Conservation (phyloP, 2,113 vertebrate genomes). For the Vidua chalybeata region DNA sequence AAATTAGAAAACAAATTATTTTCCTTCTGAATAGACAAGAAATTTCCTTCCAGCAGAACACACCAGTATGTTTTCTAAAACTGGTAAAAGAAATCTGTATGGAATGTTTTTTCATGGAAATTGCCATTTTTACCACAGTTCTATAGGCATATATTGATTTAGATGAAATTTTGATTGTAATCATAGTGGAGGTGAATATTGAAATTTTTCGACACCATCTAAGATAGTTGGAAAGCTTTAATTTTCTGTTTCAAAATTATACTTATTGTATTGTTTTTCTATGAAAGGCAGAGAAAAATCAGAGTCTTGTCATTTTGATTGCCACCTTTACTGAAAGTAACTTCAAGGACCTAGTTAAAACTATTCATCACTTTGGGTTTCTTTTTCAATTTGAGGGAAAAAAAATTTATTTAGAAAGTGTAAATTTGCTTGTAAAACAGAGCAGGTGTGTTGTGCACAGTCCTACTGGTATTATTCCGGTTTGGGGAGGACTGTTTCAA, state of each 20-base stretch:
- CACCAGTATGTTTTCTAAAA: background rate
- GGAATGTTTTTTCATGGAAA: background rate
- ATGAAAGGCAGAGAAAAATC: background rate
- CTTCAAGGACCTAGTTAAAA: background rate
- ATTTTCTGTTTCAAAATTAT: background rate
- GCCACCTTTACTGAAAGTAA: background rate
- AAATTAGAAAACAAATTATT: background rate
- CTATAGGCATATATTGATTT: background rate
- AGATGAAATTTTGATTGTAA: background rate
- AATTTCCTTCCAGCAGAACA: background rate
- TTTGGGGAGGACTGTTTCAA: background rate
- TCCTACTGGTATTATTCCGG: background rate
- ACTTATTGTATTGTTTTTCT: background rate
- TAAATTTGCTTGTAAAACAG: background rate
- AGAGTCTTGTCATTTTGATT: background rate
- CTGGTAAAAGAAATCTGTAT: background rate
- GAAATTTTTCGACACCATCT: background rate
- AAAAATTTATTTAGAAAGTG: background rate
- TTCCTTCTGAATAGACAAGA: background rate
- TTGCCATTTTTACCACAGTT: background rate
- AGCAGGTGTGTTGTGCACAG: background rate
- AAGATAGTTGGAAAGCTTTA: background rate
- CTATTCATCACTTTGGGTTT: background rate
- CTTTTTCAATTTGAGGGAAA: background rate
- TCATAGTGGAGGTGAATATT: background rate